Base-by-base conservation (phyloP, 2,113 vertebrate species). In the Upupa epops region DNA sequence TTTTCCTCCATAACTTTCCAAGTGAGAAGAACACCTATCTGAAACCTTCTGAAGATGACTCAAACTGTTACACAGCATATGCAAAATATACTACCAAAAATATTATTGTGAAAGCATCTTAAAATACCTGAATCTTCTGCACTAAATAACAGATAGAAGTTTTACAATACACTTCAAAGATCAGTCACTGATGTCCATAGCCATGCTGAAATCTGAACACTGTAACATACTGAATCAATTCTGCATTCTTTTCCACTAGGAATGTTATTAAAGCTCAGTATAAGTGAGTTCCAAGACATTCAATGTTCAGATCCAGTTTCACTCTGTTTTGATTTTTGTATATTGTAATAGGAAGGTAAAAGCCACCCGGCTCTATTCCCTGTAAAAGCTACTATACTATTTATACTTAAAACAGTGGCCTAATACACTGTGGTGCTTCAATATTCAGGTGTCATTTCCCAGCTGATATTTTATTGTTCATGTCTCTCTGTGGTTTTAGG, bases 131-230 rank as follows among this genome's bases (percentile, higher is more conserved):
- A 65, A 32, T 90, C 29, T 75, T 82, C 65, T 1, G 1, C n/a
- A 14, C 17, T 58, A 52, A 37, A 86, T 42, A 64, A 28, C 28
- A 65, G 85, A 31, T 3, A 29, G 26, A 32, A 34, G 86, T 75
- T 93, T 72, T 65, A 45, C n/a, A 72, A 48, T 7, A 63, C 4
- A 2, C 11, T 36, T 84, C 20, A 61, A 72, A 79, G 63, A 36
- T 40, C 32, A 69, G 40, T 17, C 24, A 29, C 36, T 19, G 32
- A 75, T 74, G 28, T 21, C 49, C 31, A 49, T 48, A 71, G 63
- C 11, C 9, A 29, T 0, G 0, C 0, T 56, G 48, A 64, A 75
- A 81, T n/a, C 34, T 46, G 65, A 75, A 49, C 45, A 34, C 17
- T n/a, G 17, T 11, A 68, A 83, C 13, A 34, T 20, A 60, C 1